Conservation (phyloP, 2,888 invertebrate species). For the Drosophila hamatofila region DNA sequence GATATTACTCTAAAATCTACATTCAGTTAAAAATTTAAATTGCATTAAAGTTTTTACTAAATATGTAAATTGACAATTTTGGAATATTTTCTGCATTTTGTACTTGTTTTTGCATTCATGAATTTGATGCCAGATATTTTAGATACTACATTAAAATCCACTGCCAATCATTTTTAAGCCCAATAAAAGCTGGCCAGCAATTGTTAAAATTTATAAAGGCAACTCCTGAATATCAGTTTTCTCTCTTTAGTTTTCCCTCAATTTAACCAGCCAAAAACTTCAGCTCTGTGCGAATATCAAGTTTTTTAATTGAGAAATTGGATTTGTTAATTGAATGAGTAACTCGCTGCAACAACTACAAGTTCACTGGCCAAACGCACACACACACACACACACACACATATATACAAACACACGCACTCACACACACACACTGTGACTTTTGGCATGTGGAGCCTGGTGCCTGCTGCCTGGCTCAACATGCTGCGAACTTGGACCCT, state of each 20-base stretch:
- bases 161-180: not conserved
- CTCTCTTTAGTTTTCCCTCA: not conserved
- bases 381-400: constrained; percentile 7
- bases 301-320: constrained; percentile 23
- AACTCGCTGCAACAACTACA: constrained; percentile 3
- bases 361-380: constrained; percentile 14
- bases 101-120: too few species aligned
- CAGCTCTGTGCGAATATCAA: not conserved
- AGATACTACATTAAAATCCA: not conserved
- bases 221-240: not conserved
- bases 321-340: constrained; percentile 16
- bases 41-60: not conserved
- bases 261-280: not conserved
- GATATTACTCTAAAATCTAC: not conserved
- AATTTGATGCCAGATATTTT: too few species aligned
- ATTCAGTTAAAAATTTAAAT: not conserved
- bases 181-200: not conserved
- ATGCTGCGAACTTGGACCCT: constrained; percentile 25
- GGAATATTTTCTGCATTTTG: not conserved
- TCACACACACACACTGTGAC: constrained; percentile 15
- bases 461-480: constrained; percentile 21
- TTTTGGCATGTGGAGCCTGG: constrained; percentile 36
- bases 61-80: not conserved
- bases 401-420: too few species aligned
- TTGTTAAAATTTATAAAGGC: not conserved